Evolutionary conservation across 2,888 invertebrate genomes (phyloP), one percentile per base, ranked within the genome.

Genomic region (Incurvaria masculella): DNA sequence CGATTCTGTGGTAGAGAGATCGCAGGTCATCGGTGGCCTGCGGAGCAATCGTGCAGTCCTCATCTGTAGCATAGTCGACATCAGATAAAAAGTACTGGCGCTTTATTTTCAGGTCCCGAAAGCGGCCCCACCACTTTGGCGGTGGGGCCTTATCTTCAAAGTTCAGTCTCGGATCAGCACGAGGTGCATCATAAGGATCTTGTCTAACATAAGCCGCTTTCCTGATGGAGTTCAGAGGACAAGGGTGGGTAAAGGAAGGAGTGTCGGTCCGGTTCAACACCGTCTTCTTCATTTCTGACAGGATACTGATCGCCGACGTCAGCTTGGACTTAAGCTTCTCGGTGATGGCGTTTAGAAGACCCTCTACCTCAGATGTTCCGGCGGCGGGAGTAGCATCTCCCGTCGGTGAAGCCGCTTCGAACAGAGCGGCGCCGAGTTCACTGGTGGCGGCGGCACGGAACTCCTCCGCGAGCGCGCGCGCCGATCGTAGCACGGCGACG

Each of bases 211-310:
- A 44, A 64, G 67, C 50, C 65, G 56, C 60, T 68, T 64, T 52
- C 68, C 68, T 19, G 66, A 78, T 75, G 56, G 78, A 75, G 55
- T 72, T 76, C 55, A 74, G 72, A 38, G 78, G 75, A 53, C 79
- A 79, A 23, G 79, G 79, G 56, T 72, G 72, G 19, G 75, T 76
- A 55, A 69, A 79, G 63, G 79, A 79, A 61, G 71, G 72, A 62
- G 71, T 69, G 47, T 63, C 65, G 50, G 66, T 71, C 47, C 67
- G 65, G 51, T 60, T 68, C 5, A 45, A 33, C 26, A 69, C 66
- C 39, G 63, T 61, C 57, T 61, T 69, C 52, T 66, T 69, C 73
- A 78, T 75, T 39, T 74, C 75, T 50, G 58, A 55, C 3, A 79
- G 64, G 49, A 76, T 71, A 48, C 65, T 71, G 38, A 59, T 62